These are phyloP conservation scores for Cacatua alba DNA, from an alignment of 2,113 vertebrate species.

Conservation along the genomic window DNA sequence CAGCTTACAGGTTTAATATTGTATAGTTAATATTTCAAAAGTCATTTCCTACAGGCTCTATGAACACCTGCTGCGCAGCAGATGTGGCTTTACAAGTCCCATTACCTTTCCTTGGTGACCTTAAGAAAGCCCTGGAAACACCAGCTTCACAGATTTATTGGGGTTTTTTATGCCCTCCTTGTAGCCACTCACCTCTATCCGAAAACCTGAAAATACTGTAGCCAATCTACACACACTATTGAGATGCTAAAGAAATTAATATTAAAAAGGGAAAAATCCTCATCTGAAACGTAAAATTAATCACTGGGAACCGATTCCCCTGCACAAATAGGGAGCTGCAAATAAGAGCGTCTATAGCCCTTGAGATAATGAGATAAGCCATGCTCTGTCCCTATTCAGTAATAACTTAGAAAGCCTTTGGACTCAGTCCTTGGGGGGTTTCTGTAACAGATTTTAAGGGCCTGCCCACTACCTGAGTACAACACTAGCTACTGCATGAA, in stretches of 20 bases:
- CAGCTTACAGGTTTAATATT: neutral
- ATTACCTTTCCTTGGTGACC: neutral
- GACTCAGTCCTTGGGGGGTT: neutral
- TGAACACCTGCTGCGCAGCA: neutral
- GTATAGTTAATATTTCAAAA: neutral
- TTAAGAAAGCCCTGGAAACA: neutral
- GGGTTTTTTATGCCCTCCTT: neutral
- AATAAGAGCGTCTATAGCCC: neutral
- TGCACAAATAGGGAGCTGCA: constrained; percentile 8
- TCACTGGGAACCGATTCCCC: constrained; percentile 4
- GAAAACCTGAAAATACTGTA: neutral
- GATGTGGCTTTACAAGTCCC: neutral
- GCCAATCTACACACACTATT: too few relatives aligned
- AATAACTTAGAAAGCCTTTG: neutral
- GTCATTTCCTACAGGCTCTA: neutral
- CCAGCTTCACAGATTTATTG: accelerated
- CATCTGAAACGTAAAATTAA: neutral
- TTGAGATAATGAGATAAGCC: constrained; percentile 30
- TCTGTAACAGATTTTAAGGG: neutral
- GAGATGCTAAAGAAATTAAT: neutral
- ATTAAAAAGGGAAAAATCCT: neutral
- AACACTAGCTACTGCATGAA: neutral
- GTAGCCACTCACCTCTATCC: neutral
- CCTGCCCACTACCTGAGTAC: neutral
- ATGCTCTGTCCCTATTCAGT: neutral